Percentiles rank a stretch among this genome's conserved stretches.
Evolutionary conservation across 2,888 invertebrate species (phyloP).

Genomic region (Dilophus febrilis): DNA sequence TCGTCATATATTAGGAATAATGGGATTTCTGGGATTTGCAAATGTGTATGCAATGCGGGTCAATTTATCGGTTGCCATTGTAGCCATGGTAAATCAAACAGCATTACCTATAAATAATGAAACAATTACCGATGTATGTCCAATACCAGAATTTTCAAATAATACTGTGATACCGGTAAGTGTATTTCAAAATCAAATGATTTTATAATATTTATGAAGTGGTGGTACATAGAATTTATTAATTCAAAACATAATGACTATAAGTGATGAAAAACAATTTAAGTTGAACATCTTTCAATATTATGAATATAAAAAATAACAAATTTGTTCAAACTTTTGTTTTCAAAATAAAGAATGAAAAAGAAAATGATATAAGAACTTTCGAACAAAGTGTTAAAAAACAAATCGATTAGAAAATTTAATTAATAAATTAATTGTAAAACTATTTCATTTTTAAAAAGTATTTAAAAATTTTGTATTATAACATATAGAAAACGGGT

Average conservation of each 20-base stretch:
- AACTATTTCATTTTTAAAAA: too few relatives aligned
- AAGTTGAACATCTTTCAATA: too few relatives aligned
- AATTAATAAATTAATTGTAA: too few relatives aligned
- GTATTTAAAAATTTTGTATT: too few relatives aligned
- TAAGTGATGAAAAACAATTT: not conserved
- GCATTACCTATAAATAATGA: conserved; percentile 38
- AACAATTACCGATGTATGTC: conserved; percentile 44
- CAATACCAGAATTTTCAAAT: conserved; percentile 29
- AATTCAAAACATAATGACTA: not conserved
- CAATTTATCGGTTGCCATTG: conserved; percentile 83
- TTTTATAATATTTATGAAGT: not conserved
- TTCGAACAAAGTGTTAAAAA: too few relatives aligned
- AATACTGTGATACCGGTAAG: conserved; percentile 29
- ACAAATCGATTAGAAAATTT: too few relatives aligned
- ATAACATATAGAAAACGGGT: conserved; percentile 38
- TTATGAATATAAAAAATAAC: too few relatives aligned
- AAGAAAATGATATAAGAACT: too few relatives aligned
- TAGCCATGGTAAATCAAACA: conserved; percentile 79
- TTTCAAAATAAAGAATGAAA: too few relatives aligned
- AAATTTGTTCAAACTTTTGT: too few relatives aligned
- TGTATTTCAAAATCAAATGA: not conserved
- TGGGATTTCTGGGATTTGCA: conserved; percentile 77
- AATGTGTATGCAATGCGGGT: conserved; percentile 82
- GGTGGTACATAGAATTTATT: not conserved
- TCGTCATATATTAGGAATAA: conserved; percentile 59